Conservation (phyloP, 2,113 vertebrate genomes). For the Anoura caudifer region DNA sequence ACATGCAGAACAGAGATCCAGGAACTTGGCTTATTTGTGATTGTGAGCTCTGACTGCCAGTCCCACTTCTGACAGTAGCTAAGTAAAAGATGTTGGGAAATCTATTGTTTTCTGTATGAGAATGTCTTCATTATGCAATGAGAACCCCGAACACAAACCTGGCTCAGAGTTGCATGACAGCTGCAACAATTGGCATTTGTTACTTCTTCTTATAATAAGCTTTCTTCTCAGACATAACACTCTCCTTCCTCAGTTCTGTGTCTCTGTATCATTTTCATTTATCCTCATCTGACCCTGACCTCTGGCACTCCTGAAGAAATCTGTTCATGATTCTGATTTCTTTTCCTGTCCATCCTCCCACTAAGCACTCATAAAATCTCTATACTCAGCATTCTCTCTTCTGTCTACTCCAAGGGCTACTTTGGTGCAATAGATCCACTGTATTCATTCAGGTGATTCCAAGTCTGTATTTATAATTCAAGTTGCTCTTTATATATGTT, state of each 20-base stretch:
- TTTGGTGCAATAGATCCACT: neutral
- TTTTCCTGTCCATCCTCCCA: neutral
- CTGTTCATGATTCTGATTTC: neutral
- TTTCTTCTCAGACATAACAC: neutral
- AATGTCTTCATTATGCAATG: conserved; percentile 43
- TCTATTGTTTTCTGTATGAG: conserved; percentile 58
- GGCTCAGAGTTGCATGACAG: neutral
- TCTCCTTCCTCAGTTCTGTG: neutral
- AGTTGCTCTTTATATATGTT: neutral
- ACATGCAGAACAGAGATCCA: conserved; percentile 51
- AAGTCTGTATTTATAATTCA: neutral
- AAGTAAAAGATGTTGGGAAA: conserved; percentile 50
- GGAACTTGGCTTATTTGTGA: conserved; percentile 61
- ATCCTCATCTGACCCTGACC: neutral
- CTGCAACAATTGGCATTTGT: conserved; percentile 6
- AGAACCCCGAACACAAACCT: conserved; percentile 43
- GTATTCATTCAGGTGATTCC: neutral
- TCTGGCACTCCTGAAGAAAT: neutral
- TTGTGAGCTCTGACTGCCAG: conserved; percentile 59
- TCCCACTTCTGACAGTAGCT: conserved; percentile 42
- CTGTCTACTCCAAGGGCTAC: neutral
- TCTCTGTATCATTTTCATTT: neutral
- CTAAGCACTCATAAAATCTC: neutral
- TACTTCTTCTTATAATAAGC: neutral
- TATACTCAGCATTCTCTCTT: neutral